Evolutionary conservation across 2,113 vertebrate genomes (phyloP).

Genomic region (Perca flavescens): DNA sequence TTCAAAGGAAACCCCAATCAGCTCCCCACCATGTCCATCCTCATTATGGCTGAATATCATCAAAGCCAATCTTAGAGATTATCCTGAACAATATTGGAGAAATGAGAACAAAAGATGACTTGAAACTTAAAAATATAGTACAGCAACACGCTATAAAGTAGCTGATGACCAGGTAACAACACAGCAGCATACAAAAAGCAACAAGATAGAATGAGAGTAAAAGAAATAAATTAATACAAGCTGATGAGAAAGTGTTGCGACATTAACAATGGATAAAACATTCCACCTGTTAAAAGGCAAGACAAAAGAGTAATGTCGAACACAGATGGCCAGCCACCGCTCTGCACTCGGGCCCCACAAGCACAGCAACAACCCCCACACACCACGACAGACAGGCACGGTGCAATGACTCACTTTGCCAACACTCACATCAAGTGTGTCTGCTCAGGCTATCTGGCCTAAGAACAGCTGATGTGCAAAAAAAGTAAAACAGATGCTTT

Average conservation of each 20-base stretch:
- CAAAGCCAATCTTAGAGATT: constrained; percentile 80
- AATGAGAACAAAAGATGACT: constrained; percentile 63
- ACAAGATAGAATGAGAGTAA: constrained; percentile 79
- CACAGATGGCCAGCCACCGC: constrained; percentile 90
- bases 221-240: constrained; percentile 78
- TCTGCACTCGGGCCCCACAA: constrained; percentile 89
- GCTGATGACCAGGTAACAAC: constrained; percentile 57
- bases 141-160: constrained; percentile 39
- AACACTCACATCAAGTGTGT: constrained; percentile 99
- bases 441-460: constrained; percentile 99
- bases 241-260: constrained; percentile 80
- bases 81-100: constrained; percentile 91
- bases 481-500: constrained; percentile 84
- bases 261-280: constrained; percentile 84
- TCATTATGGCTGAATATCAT: constrained; percentile 47
- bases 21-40: constrained; percentile 38
- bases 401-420: constrained; percentile 99
- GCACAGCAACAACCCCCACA: constrained; percentile 80
- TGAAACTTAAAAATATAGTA: constrained; percentile 35
- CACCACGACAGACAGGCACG: constrained; percentile 90
- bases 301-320: constrained; percentile 86
- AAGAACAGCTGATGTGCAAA: constrained; percentile 99
- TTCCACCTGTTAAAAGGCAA: constrained; percentile 72
- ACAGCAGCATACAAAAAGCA: constrained; percentile 87
- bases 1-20: constrained; percentile 63